Evolutionary conservation across 2,113 vertebrate genomes (phyloP), one percentile per base, ranked within the genome.

Genomic region (Gnathonemus echidnorhynchus): DNA sequence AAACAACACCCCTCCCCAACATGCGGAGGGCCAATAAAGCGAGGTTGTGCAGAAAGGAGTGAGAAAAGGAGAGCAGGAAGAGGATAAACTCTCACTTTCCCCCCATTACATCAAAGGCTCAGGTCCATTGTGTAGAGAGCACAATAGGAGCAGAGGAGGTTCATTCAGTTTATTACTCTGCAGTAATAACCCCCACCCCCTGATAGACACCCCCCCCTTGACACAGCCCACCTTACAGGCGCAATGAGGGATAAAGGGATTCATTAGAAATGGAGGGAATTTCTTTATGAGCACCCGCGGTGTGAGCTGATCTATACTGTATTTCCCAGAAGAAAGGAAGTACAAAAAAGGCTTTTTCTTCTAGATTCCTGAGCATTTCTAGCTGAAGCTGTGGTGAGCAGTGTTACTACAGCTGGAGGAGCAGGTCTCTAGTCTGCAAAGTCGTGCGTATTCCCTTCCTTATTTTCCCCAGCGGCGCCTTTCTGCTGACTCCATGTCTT

Each of bases 61-160:
- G 48, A 52, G 48, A 86, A 86, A 50, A 50, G 45, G 45, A 50
- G 85, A 50, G 85, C 45, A 50, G n/a, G 48, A 50, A 86, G 85
- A 50, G 46, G 48, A 86, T 42, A 50, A 46, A 87, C 85, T 31
- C 49, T 52, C 49, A 27, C 85, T 52, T 52, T 49, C 85, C 85
- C 85, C 46, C 85, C 21, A 13, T 87, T 48, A 87, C 85, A 87
- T 87, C 85, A 87, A 87, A 87, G 85, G 85, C 85, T 52, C 24
- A n/a, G n/a, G n/a, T 27, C 48, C 27, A 87, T 87, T 87, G 85
- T 87, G 45, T 52, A 52, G 21, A 52, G 39, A 87, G 48, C 24
- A 87, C 85, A 87, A 87, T 87, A 46, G 85, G 27, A 52, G 48
- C n/a, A 24, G 85, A 9, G 24, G 49, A 27, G 19, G n/a, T 84